Evolutionary conservation across 2,113 vertebrate species (phyloP).

Genomic region (Lepidothrix coronata): DNA sequence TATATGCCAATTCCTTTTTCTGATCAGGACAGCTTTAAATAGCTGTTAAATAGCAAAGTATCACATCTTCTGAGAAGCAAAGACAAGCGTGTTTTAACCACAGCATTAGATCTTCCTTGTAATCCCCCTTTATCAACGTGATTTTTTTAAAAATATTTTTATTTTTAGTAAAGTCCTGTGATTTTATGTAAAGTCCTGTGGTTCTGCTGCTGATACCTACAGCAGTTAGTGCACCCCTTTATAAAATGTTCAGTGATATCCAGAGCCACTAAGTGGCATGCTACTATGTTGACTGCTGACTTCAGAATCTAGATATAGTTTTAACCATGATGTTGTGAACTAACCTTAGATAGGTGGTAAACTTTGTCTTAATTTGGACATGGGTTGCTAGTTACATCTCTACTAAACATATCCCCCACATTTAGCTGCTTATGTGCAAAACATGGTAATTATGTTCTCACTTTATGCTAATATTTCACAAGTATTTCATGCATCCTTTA

Average conservation of each 20-base stretch:
- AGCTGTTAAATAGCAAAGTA: conserved; percentile 17
- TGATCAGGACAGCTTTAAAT: conserved; percentile 25
- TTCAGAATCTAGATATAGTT: conserved; percentile 23
- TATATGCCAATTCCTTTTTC: background rate
- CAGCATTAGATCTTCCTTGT: conserved; percentile 8
- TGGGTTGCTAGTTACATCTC: conserved; percentile 26
- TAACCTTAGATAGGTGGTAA: conserved; percentile 45
- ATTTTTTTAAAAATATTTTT: background rate
- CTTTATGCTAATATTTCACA: conserved; percentile 80
- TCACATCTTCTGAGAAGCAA: conserved; percentile 23
- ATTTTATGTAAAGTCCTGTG: background rate
- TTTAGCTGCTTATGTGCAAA: conserved; percentile 64
- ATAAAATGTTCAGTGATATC: background rate
- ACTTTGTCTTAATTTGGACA: conserved; percentile 54
- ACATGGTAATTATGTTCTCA: conserved; percentile 60
- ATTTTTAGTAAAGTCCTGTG: background rate
- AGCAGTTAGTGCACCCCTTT: background rate
- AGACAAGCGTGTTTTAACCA: background rate
- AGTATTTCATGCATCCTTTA: conserved; percentile 85
- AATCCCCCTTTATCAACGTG: background rate
- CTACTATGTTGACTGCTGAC: background rate
- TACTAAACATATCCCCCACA: conserved; percentile 41
- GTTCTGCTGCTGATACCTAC: conserved; percentile 14
- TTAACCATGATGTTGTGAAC: conserved; percentile 56
- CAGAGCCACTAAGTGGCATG: background rate